A percentile compares a stretch with the other conserved stretches of the same genome.
Conservation (phyloP, 2,797 vertebrate genomes). For the Erithacus rubecula region DNA sequence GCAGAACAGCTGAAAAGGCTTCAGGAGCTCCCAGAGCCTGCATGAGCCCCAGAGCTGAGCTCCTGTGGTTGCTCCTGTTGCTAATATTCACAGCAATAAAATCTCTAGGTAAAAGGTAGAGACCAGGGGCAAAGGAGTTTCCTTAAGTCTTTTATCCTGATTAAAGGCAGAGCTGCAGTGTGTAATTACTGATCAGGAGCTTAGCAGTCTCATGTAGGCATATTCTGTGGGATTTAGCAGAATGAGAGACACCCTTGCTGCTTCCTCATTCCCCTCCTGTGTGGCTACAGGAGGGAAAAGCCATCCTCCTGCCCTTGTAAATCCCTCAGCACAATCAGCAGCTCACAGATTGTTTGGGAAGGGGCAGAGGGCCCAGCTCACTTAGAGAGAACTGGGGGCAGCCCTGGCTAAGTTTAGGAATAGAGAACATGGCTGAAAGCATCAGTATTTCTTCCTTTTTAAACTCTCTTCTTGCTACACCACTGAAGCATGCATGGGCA, state of each 20-base stretch:
- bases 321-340: background rate
- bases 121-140: constrained; percentile 41
- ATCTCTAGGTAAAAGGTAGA: constrained; percentile 27
- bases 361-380: background rate
- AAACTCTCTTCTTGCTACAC: background rate
- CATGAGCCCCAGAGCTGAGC: background rate
- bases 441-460: background rate
- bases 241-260: background rate
- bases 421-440: background rate
- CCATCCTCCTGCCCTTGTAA: background rate
- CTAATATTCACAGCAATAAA: background rate
- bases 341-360: background rate
- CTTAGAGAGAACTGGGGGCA: background rate
- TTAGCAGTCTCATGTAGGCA: background rate
- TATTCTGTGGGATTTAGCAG: background rate
- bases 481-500: fast-evolving
- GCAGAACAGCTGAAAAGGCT: background rate
- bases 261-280: background rate
- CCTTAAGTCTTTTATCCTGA: constrained; percentile 42
- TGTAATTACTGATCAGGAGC: constrained; percentile 33
- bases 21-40: background rate
- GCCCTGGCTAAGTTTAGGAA: background rate
- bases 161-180: constrained; percentile 20
- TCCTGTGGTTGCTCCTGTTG: background rate
- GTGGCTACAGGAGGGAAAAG: background rate